Conservation (phyloP, 2,797 vertebrate genomes). For the Melopsittacus undulatus region DNA sequence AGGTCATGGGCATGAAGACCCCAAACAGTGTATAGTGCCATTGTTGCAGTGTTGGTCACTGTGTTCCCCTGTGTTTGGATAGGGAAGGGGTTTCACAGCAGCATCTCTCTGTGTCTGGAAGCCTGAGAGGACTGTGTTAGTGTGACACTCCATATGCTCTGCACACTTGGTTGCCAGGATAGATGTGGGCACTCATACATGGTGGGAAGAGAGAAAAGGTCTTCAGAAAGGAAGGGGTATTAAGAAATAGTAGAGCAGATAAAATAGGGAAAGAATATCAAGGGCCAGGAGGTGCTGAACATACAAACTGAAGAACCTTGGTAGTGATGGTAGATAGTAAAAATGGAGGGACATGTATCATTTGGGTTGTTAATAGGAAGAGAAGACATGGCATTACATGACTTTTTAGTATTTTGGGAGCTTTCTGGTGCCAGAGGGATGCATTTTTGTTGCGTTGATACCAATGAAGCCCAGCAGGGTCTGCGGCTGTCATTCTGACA, state of each 20-base stretch:
- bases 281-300: background rate
- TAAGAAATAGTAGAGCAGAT: background rate
- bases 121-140: background rate
- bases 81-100: background rate
- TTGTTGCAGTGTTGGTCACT: background rate
- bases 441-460: background rate
- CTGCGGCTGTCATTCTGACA: background rate
- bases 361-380: background rate
- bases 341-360: background rate
- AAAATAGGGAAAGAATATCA: background rate
- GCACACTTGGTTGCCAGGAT: background rate
- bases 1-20: background rate
- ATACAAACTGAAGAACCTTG: background rate
- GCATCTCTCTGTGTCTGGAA: background rate
- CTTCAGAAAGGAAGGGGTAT: background rate
- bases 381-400: background rate
- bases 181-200: accelerated
- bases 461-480: background rate
- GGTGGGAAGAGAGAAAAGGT: background rate
- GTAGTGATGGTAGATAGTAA: background rate
- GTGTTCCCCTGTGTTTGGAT: background rate
- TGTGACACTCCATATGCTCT: background rate
- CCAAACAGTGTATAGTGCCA: background rate
- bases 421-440: background rate
- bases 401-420: background rate